A percentile compares a stretch with the other conserved stretches of the same genome.
These are phyloP conservation scores for Regulus satrapa DNA, from an alignment of 2,113 vertebrate genomes.

Conservation along the genomic window DNA sequence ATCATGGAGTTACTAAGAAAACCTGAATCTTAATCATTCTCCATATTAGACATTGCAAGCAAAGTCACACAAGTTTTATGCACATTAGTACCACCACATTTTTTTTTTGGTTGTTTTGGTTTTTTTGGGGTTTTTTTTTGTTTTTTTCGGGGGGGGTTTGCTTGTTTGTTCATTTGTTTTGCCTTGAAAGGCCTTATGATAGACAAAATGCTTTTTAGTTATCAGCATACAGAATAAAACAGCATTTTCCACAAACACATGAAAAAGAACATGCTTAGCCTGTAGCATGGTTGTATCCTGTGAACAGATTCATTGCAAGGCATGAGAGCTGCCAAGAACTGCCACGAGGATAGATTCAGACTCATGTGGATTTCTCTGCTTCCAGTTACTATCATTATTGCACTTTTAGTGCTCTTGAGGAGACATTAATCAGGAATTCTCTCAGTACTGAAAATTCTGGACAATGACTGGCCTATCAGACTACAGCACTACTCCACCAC, in stretches of 20 bases:
- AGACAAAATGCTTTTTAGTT: background rate
- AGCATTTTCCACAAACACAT: background rate
- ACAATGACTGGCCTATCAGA: background rate
- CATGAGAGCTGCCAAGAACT: background rate
- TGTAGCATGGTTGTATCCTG: background rate
- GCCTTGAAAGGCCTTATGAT: background rate
- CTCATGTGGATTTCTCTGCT: accelerated
- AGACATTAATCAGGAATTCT: background rate
- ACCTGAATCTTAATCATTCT: background rate
- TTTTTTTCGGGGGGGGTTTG: no score
- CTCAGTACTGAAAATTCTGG: background rate
- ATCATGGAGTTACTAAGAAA: background rate
- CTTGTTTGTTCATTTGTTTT: background rate
- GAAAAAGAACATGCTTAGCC: background rate
- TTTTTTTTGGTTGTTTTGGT: background rate
- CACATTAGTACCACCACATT: background rate
- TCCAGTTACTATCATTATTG: background rate
- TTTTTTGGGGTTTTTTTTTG: no score
- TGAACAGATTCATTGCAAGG: background rate
- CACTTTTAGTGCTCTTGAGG: background rate
- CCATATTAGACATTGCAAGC: background rate
- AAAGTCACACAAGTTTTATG: background rate
- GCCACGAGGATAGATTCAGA: background rate
- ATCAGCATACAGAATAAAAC: background rate
- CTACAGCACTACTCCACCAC: background rate